Conservation (phyloP, 37 sponge, comb jelly and placozoan genomes). For the Petrosia ficiformis region DNA sequence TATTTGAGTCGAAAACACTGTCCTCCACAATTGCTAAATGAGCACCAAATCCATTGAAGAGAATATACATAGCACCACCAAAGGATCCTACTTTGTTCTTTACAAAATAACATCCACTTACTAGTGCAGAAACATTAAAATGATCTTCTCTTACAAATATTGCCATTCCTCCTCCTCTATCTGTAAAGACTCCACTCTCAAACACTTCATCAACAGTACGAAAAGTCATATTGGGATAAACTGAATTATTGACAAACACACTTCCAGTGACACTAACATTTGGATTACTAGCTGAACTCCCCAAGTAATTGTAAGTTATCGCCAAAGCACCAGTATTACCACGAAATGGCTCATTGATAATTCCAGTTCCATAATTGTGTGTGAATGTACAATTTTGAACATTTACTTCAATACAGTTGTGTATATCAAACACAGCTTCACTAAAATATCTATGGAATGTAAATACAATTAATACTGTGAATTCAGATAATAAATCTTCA, state of each 20-base stretch:
- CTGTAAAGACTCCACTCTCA: conserved; percentile 42
- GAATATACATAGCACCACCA: conserved; percentile 52
- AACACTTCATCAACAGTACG: conserved; percentile 26
- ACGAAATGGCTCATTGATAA: conserved; percentile 8
- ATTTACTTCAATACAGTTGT: conserved; percentile 33
- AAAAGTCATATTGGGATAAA: conserved; percentile 2
- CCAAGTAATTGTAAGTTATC: conserved; percentile 40
- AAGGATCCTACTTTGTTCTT: conserved; percentile 44
- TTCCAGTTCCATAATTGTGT: conserved; percentile 48
- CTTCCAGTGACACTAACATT: conserved; percentile 1
- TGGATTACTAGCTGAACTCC: background rate
- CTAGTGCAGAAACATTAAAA: conserved; percentile 16
- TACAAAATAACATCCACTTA: conserved; percentile 23
- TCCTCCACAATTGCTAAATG: conserved; percentile 8
- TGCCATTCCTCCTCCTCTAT: conserved; percentile 64
- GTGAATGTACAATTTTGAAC: conserved; percentile 29
- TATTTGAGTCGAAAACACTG: conserved; percentile 15
- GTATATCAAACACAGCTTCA: conserved; percentile 69
- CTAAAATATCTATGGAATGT: conserved; percentile 28
- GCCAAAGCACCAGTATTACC: conserved; percentile 53
- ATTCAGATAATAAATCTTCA: too few species aligned
- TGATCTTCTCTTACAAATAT: conserved; percentile 39
- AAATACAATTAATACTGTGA: background rate
- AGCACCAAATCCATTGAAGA: conserved; percentile 8
- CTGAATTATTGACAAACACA: conserved; percentile 37